Evolutionary conservation across 2,888 invertebrate species (phyloP).

Genomic region (Plagodis dolabraria): DNA sequence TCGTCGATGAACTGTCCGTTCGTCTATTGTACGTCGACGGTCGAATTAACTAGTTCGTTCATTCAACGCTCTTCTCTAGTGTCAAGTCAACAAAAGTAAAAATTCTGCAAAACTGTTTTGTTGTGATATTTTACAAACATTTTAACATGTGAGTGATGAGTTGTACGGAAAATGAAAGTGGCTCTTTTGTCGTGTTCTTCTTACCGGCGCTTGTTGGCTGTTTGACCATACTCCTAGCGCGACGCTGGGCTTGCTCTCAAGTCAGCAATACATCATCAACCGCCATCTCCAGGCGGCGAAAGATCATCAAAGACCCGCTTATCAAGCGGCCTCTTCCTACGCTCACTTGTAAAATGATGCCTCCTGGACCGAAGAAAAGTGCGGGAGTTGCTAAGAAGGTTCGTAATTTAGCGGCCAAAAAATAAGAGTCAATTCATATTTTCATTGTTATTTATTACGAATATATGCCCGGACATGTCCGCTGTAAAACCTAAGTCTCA

Average conservation of each 20-base stretch:
- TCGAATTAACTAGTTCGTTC: no score
- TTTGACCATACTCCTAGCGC: conserved; percentile 79
- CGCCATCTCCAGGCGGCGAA: conserved; percentile 78
- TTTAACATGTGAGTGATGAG: conserved; percentile 85
- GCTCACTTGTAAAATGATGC: conserved; percentile 75
- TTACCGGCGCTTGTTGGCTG: conserved; percentile 81
- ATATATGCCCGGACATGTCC: no score
- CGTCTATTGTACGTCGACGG: no score
- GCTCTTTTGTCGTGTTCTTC: conserved; percentile 83
- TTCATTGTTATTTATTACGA: not conserved
- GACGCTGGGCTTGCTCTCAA: conserved; percentile 80
- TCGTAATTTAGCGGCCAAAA: not conserved
- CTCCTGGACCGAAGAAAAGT: conserved; percentile 71
- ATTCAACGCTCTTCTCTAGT: no score
- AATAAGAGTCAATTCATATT: not conserved
- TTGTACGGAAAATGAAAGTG: conserved; percentile 85
- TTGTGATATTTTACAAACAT: conserved; percentile 66
- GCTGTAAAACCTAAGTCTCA: not conserved
- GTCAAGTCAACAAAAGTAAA: conserved; percentile 18
- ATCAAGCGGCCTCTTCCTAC: conserved; percentile 75
- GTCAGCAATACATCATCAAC: conserved; percentile 75
- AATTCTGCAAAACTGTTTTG: conserved; percentile 43
- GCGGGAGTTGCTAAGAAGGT: conserved; percentile 72
- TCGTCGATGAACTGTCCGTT: no score
- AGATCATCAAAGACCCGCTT: conserved; percentile 80